Evolutionary conservation across 2,797 vertebrate genomes (phyloP).

Genomic region (Esox masquinongy): DNA sequence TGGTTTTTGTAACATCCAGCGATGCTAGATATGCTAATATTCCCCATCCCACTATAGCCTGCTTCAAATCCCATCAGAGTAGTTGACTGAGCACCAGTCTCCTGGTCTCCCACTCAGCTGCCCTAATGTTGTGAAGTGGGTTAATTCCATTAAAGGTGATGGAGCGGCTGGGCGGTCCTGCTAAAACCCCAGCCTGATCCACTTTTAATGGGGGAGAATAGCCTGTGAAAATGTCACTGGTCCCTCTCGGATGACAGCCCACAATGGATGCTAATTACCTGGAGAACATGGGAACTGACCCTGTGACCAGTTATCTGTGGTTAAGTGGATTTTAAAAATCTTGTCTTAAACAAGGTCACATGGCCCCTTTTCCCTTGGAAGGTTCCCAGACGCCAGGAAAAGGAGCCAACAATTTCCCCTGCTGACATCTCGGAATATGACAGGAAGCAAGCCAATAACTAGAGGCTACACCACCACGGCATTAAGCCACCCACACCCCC

Average conservation of each 20-base stretch:
- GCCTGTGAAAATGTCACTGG: constrained; percentile 81
- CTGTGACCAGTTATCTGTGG: constrained; percentile 56
- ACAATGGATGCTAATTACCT: constrained; percentile 47
- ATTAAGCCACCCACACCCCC: constrained; percentile 3
- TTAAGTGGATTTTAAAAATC: constrained; percentile 79
- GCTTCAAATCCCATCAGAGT: neutral
- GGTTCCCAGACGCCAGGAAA: constrained; percentile 69
- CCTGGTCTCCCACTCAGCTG: neutral
- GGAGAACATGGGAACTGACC: constrained; percentile 56
- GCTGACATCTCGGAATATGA: constrained; percentile 38
- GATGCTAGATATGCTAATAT: neutral
- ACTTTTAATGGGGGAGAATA: constrained; percentile 76
- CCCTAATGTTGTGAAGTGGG: neutral
- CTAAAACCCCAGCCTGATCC: constrained; percentile 71
- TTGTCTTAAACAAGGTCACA: constrained; percentile 76
- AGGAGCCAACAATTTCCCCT: constrained; percentile 48
- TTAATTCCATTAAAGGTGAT: constrained; percentile 7
- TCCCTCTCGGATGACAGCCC: constrained; percentile 64
- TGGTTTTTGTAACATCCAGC: neutral
- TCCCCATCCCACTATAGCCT: neutral
- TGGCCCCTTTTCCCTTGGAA: constrained; percentile 57
- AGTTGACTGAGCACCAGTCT: neutral
- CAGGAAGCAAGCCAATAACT: constrained; percentile 30
- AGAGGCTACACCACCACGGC: constrained; percentile 33
- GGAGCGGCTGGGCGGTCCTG: neutral